Percentiles rank a stretch among this genome's conserved stretches.
Conservation (phyloP, 2,888 invertebrate species). For the Prosapia bicincta region DNA sequence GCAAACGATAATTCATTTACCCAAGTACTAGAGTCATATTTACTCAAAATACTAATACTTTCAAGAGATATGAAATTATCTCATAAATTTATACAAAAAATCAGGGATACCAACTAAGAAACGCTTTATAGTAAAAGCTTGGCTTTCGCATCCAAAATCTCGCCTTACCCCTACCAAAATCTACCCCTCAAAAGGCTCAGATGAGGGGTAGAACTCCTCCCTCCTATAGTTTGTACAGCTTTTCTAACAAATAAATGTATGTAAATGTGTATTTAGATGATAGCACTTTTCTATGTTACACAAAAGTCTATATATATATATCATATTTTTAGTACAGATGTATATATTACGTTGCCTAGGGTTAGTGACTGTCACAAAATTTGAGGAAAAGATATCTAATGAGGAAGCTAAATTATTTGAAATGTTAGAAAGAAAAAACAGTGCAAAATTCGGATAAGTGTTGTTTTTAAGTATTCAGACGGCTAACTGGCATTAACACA, state of each 20-base stretch:
- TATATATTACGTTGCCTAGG: not conserved
- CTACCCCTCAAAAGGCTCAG: not conserved
- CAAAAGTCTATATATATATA: not conserved
- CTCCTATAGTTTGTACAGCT: slow-evolving; percentile 1
- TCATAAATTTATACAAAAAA: too few relatives aligned
- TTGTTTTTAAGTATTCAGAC: too few relatives aligned
- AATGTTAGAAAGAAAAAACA: too few relatives aligned
- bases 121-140: not conserved
- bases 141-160: not conserved
- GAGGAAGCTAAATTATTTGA: too few relatives aligned
- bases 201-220: not conserved
- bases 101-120: not conserved
- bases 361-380: not conserved
- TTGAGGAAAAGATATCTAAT: too few relatives aligned
- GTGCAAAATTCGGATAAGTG: too few relatives aligned
- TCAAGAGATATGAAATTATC: too few relatives aligned
- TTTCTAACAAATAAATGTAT: not conserved
- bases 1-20: too few relatives aligned
- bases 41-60: too few relatives aligned
- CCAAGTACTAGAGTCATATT: too few relatives aligned
- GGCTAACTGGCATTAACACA: too few relatives aligned
- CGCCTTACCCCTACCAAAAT: not conserved
- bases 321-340: not conserved
- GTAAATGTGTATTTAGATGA: not conserved
- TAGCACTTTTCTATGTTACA: not conserved